These are phyloP conservation scores for Drosophila colorata DNA, from an alignment of 2,888 invertebrate genomes.

Conservation along the genomic window DNA sequence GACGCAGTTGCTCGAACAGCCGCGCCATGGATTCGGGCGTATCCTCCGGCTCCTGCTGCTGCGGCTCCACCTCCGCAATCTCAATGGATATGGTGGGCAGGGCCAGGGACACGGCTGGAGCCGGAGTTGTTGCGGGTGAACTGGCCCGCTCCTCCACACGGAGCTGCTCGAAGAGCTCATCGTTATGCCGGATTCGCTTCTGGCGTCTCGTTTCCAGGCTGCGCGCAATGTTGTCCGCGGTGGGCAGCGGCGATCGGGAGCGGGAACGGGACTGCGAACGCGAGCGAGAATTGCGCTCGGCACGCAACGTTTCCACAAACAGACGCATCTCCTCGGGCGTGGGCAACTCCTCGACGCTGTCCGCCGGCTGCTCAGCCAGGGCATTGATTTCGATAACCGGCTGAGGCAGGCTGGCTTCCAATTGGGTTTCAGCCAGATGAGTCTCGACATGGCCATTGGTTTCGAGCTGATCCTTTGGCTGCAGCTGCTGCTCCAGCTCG, in stretches of 20 bases:
- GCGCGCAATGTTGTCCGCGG: conserved; percentile 68
- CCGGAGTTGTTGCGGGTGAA: background rate
- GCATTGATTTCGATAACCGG: conserved; percentile 63
- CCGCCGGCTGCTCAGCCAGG: conserved; percentile 29
- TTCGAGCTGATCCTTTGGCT: conserved; percentile 59
- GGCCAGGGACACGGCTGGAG: background rate
- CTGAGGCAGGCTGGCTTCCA: conserved; percentile 37
- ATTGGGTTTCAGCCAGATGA: background rate
- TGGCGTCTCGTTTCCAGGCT: conserved; percentile 59
- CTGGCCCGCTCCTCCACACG: conserved; percentile 22
- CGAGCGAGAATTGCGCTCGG: conserved; percentile 54
- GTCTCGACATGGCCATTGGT: conserved; percentile 16
- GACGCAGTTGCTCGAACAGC: conserved; percentile 68
- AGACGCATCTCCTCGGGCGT: conserved; percentile 54
- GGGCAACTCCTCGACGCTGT: conserved; percentile 14
- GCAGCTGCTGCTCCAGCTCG: conserved; percentile 44
- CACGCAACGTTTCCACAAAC: conserved; percentile 61
- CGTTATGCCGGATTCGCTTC: conserved; percentile 66
- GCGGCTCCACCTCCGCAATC: conserved; percentile 34
- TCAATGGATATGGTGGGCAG: conserved; percentile 57
- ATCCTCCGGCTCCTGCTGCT: conserved; percentile 47
- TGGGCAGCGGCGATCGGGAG: conserved; percentile 70
- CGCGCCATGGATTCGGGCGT: conserved; percentile 66
- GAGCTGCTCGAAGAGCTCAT: conserved; percentile 56
- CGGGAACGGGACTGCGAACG: conserved; percentile 43